Evolutionary conservation across 92 coral and sea anemone species (phyloP).

Genomic region (Parazoanthus darwini): DNA sequence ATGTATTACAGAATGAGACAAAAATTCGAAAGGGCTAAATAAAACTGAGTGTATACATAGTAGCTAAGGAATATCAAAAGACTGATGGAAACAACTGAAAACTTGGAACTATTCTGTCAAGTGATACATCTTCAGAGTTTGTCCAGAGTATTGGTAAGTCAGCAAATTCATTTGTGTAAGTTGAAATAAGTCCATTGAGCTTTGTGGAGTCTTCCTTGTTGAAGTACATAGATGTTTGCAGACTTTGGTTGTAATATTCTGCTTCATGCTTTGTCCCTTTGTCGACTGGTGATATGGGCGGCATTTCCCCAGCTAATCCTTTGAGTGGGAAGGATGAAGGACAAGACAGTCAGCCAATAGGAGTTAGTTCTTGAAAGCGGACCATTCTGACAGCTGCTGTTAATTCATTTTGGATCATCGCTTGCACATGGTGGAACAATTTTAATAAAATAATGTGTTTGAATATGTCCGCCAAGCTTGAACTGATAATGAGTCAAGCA

Average conservation of each 20-base stretch:
- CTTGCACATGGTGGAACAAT: neutral
- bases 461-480: neutral
- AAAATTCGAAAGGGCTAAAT: neutral
- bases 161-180: constrained; percentile 12
- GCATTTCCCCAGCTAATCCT: neutral
- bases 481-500: neutral
- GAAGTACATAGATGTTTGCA: neutral
- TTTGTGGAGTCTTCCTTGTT: constrained; percentile 3
- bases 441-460: neutral
- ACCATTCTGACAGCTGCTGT: neutral
- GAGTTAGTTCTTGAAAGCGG: neutral
- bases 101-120: constrained; percentile 35
- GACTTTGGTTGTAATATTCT: neutral
- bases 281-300: neutral
- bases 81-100: constrained; percentile 10
- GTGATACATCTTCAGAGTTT: constrained; percentile 22
- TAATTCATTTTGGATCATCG: neutral
- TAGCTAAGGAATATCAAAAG: neutral
- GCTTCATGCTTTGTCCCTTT: neutral
- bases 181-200: constrained; percentile 4
- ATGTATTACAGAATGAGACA: neutral
- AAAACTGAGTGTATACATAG: neutral
- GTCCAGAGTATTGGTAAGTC: constrained; percentile 27
- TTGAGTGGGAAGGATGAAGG: neutral
- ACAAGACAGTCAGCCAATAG: constrained; percentile 6